phyloP scores from a whole-genome alignment of 2,797 vertebrate genomes.

The Rhinatrema bivittatum region DNA sequence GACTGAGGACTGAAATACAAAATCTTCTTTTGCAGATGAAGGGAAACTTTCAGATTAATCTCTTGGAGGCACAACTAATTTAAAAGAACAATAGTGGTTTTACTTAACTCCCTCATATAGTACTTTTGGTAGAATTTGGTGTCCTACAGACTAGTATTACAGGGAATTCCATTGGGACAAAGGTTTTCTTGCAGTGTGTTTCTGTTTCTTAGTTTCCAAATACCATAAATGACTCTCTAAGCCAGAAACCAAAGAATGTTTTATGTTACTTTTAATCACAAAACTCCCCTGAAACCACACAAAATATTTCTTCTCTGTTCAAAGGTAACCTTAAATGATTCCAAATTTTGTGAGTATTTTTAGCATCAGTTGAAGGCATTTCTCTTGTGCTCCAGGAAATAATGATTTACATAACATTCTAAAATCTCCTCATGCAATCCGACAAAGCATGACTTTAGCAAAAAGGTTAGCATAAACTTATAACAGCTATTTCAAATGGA shows the following conservation, averaged over 20 bases:
- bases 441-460: not conserved
- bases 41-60: no score
- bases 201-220: constrained; percentile 2
- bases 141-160: constrained; percentile 5
- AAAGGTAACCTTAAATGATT: not conserved
- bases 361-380: constrained; percentile 2
- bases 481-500: no score
- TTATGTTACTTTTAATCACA: not conserved
- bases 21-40: no score
- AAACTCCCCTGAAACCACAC: not conserved
- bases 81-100: no score
- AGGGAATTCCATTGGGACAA: constrained; percentile 1
- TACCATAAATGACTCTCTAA: constrained; percentile 14
- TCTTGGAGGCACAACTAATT: no score
- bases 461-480: no score
- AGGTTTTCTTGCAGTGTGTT: constrained; percentile 4
- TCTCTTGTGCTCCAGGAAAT: not conserved
- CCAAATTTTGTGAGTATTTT: constrained; percentile 13
- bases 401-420: not conserved
- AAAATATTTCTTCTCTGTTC: constrained; percentile 1
- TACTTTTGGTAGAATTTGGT: constrained; percentile 6
- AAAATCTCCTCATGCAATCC: constrained; percentile 1
- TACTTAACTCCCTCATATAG: constrained; percentile 1
- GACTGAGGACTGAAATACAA: no score
- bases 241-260: constrained; percentile 1